Conservation (phyloP, 2,797 vertebrate species). For the Sciurus carolinensis region DNA sequence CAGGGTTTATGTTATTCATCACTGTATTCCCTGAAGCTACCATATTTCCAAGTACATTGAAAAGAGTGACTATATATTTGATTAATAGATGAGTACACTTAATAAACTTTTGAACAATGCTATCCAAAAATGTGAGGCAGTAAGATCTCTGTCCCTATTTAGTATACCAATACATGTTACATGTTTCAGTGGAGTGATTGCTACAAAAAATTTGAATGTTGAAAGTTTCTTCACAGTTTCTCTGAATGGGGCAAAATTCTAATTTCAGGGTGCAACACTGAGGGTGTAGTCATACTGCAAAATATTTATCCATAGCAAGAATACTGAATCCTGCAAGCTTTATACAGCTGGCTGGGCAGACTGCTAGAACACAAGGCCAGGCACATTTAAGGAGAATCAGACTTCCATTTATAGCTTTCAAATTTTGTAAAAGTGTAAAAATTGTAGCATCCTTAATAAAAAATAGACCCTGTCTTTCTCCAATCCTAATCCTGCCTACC, state of each 20-base stretch:
- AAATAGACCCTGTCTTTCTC: not conserved
- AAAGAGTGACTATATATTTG: not conserved
- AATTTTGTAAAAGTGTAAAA: not conserved
- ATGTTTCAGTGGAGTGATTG: not conserved
- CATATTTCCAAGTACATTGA: not conserved
- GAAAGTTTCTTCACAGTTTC: not conserved
- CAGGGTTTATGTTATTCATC: not conserved
- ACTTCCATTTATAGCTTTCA: not conserved
- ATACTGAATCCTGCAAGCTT: not conserved
- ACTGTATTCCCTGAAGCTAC: not conserved
- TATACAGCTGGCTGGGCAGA: not conserved
- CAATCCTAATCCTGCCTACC: not conserved
- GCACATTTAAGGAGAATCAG: not conserved
- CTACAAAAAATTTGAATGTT: not conserved
- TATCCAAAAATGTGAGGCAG: not conserved
- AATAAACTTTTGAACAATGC: not conserved
- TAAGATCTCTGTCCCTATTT: not conserved
- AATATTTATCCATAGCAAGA: not conserved
- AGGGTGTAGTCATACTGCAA: not conserved
- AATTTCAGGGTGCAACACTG: not conserved
- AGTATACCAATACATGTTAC: not conserved
- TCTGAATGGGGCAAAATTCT: not conserved
- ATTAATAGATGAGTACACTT: conserved; percentile 18
- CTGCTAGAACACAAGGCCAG: not conserved
- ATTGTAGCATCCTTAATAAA: not conserved